Evolutionary conservation across 1,140 invertebrate species (phyloP), one percentile per base, ranked within the genome.

Genomic region (Dinothrombium tinctorium): DNA sequence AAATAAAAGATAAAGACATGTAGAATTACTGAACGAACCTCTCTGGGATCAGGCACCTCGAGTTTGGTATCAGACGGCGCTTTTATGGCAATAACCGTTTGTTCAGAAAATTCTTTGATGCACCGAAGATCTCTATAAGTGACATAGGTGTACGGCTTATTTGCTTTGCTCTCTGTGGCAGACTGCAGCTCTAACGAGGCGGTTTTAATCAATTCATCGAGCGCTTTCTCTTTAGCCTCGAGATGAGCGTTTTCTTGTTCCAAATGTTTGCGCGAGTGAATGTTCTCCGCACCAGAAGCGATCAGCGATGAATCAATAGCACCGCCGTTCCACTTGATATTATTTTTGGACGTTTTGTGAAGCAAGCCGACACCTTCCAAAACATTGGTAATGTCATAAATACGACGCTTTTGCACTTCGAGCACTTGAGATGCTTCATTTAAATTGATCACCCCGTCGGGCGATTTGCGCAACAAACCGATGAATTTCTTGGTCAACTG

Each of bases 361-460:
- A 98, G 90, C 4, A 99, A 69, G 26, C 90, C 89, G 59, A 98
- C 92, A 11, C 92, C 92, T 67, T 99, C 92, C 20, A 99, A 63
- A 4, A 98, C 92, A 67, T 98, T 98, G 9, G 92, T 98, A 40
- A 98, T 98, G 57, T 98, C 92, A 61, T 98, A 98, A 50, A 98
- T 95, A 50, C 94, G 69, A 51, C 94, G 69, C 56, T 94, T 99
- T 63, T 98, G 92, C 49, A 98, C 92, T 52, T 81, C 74, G 24
- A 99, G 64, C 37, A 74, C 71, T 59, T 82, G 78, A 21, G 89
- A 90, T 39, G 92, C 90, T 62, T 74, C 62, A 49, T 83, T 84
- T 51, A 86, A 67, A 63, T 84, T 78, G 45, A 86, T 54, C 26
- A 89, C 75, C 44, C 87, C 87, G 59, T 84, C 75, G 40, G 75